Base-by-base conservation (phyloP, 2,113 vertebrate species). In the Neolamprologus caudopunctatus region DNA sequence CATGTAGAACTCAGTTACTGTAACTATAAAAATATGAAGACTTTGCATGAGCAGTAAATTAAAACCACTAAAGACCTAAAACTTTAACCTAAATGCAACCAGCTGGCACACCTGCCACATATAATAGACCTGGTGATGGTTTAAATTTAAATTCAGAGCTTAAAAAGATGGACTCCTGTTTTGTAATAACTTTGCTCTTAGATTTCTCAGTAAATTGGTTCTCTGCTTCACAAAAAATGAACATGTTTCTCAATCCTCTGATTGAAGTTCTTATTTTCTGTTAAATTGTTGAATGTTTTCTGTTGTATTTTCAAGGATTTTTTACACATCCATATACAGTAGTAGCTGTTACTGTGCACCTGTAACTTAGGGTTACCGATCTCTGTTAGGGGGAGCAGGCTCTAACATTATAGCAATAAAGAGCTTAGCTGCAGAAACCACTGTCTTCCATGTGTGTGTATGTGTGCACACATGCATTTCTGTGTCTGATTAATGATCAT, bases 391-490 rank as follows among this genome's bases (percentile, higher is more conserved):
- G 88, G 68, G 73, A 86, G 84, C 85, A 81, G 87, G 87, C 82
- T 78, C 26, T 90, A 82, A 88, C 85, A 58, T 88, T 86, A 93
- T 95, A 95, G 94, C 95, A 95, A 96, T 95, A 95, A 94, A 89
- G 79, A 92, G 87, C 86, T 35, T 55, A 91, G 85, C 86, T 87
- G 85, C 90, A 90, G 71, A 91, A 91, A 90, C 85, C 89, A 80
- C 89, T 26, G 95, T 95, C 94, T 95, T 95, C 92, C 95, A 82
- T 79, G 61, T 79, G 57, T 82, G 61, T 58, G 84, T 88, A 81
- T 81, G 84, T 84, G 83, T 66, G 53, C 55, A 81, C 14, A 40
- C 57, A 10, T 87, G 81, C 24, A 51, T 81, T 37, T 85, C 83
- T 68, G 75, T 45, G 54, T 84, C 6, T 87, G 78, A 79, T 73